phyloP scores from a whole-genome alignment of 35 echinoderm and acorn worm species.

The Stichopus chloronotus region DNA sequence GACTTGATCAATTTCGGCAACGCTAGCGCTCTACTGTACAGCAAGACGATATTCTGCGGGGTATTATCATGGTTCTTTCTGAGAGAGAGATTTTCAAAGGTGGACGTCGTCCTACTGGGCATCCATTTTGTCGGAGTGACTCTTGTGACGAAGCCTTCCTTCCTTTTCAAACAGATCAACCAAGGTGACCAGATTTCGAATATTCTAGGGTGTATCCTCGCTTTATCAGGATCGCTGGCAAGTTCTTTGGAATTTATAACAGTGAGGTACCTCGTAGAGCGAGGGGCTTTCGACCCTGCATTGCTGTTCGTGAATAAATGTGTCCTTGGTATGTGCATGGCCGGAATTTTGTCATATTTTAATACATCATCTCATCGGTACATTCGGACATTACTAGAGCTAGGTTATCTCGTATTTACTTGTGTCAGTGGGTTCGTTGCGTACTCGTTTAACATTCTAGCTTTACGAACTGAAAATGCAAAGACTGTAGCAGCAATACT shows the following conservation, averaged over 20 bases:
- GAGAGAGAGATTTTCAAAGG: not conserved
- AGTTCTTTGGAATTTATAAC: not conserved
- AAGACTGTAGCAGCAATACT: not conserved
- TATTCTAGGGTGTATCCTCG: not conserved
- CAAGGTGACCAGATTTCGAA: not conserved
- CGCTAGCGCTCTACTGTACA: not conserved
- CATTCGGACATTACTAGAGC: not conserved
- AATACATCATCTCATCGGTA: not conserved
- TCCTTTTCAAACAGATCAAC: not conserved
- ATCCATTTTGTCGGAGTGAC: not conserved
- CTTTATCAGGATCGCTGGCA: not conserved
- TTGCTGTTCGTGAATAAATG: not conserved
- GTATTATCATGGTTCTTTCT: not conserved
- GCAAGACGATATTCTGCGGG: not conserved
- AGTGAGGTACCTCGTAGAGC: not conserved
- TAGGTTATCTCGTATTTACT: not conserved
- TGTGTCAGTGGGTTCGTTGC: not conserved
- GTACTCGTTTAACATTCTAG: not conserved
- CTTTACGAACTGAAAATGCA: not conserved
- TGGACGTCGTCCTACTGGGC: not conserved
- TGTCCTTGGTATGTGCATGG: not conserved
- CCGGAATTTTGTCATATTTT: not conserved
- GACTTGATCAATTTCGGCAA: not conserved
- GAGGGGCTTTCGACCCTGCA: not conserved
- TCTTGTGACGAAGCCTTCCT: not conserved